phyloP scores from a whole-genome alignment of 2,113 vertebrate species.

The Verasper variegatus region DNA sequence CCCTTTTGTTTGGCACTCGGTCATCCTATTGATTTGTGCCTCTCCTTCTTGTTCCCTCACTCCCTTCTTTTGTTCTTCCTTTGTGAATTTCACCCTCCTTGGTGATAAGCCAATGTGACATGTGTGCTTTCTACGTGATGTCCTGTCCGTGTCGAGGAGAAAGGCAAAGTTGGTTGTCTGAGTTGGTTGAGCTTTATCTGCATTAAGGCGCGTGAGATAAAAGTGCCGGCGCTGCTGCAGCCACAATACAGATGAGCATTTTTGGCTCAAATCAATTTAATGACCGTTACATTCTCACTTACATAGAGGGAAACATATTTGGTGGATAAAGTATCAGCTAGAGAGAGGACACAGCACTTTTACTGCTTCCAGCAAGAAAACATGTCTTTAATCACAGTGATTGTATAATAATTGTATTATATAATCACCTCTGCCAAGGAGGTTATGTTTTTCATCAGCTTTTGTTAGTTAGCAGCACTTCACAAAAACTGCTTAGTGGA shows the following conservation, averaged over 20 bases:
- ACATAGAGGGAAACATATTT: not conserved
- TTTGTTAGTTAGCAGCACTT: too few relatives aligned
- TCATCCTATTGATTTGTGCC: slow-evolving; percentile 59
- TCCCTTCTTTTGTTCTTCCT: slow-evolving; percentile 37
- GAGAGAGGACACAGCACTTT: not conserved
- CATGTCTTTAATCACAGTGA: slow-evolving; percentile 24
- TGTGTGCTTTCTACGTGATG: slow-evolving; percentile 37
- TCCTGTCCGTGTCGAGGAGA: slow-evolving; percentile 49
- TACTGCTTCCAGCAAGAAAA: not conserved
- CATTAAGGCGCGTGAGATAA: slow-evolving; percentile 9
- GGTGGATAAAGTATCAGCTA: not conserved
- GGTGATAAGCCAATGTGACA: slow-evolving; percentile 62
- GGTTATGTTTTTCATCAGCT: not conserved
- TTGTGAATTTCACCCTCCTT: slow-evolving; percentile 50
- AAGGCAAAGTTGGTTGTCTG: slow-evolving; percentile 51
- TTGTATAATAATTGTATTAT: slow-evolving; percentile 19
- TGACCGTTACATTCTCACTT: not conserved
- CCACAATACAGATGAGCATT: not conserved
- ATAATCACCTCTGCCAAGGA: slow-evolving; percentile 2
- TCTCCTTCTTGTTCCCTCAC: slow-evolving; percentile 42
- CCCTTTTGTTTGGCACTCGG: slow-evolving; percentile 49
- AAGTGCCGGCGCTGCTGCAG: slow-evolving; percentile 11
- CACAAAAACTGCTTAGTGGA: too few relatives aligned
- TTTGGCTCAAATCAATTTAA: not conserved
- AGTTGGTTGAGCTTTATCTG: slow-evolving; percentile 47